Conservation (phyloP, 2,797 vertebrate species). For the Tragopan temminckii region DNA sequence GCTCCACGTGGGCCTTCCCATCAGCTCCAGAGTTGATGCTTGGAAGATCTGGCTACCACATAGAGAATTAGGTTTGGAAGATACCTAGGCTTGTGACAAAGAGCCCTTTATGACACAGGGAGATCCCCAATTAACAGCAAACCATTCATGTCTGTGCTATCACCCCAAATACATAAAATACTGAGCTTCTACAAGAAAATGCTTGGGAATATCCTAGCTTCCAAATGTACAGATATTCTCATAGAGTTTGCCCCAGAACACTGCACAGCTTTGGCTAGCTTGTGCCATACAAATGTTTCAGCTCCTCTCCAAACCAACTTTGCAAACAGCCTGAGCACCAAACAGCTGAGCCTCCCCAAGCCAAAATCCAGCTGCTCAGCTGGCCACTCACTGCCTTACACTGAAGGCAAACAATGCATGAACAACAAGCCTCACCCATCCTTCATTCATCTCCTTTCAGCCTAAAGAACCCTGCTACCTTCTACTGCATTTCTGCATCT, state of each 20-base stretch:
- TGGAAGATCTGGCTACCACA: background rate
- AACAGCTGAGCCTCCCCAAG: background rate
- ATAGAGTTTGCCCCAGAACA: background rate
- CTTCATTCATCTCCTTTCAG: background rate
- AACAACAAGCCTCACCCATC: background rate
- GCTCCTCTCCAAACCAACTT: background rate
- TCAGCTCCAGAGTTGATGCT: background rate
- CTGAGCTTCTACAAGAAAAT: background rate
- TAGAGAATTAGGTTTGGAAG: background rate
- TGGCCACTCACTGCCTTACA: accelerated
- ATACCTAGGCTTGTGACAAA: background rate
- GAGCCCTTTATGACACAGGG: background rate
- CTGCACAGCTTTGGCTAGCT: background rate
- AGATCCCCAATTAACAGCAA: background rate
- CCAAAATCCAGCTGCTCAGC: background rate
- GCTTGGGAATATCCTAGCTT: background rate
- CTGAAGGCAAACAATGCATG: background rate
- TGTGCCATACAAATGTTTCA: background rate
- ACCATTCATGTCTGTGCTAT: background rate
- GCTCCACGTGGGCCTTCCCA: background rate
- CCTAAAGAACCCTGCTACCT: background rate
- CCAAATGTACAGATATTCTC: accelerated
- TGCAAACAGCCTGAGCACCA: no score
- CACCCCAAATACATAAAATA: background rate
- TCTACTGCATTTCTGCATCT: background rate